phyloP scores from a whole-genome alignment of 2,797 vertebrate genomes.

The Orientallactaga sibirica region DNA sequence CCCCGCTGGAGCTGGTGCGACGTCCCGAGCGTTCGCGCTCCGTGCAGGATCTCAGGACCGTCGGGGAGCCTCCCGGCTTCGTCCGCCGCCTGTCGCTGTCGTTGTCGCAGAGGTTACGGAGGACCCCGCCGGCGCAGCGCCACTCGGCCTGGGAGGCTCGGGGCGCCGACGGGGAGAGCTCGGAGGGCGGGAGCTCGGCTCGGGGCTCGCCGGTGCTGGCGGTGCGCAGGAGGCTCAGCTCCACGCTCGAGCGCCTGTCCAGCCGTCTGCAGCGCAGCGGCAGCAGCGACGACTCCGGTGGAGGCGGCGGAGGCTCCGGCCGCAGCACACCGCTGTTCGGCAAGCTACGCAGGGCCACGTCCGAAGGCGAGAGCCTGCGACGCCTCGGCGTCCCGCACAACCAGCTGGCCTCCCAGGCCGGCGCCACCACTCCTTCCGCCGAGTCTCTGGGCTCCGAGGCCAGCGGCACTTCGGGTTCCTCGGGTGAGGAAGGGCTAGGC shows the following conservation, averaged over 20 bases:
- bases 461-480: constrained; percentile 91
- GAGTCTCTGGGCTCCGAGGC: constrained; percentile 96
- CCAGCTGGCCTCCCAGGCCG: constrained; percentile 90
- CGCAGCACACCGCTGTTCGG: constrained; percentile 93
- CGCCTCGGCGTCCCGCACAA: constrained; percentile 91
- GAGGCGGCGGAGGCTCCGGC: constrained; percentile 86
- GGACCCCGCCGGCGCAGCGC: constrained; percentile 92
- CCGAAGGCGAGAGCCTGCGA: constrained; percentile 93
- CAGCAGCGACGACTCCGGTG: constrained; percentile 84
- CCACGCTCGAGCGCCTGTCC: constrained; percentile 94
- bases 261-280: constrained; percentile 93
- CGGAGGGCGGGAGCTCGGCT: constrained; percentile 84
- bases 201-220: constrained; percentile 93
- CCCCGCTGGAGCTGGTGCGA: constrained; percentile 93
- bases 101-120: constrained; percentile 93
- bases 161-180: constrained; percentile 88
- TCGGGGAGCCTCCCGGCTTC: constrained; percentile 92
- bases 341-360: constrained; percentile 93
- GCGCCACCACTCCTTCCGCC: constrained; percentile 90
- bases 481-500: constrained; percentile 36
- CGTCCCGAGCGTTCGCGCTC: constrained; percentile 95
- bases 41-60: constrained; percentile 95
- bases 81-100: constrained; percentile 92
- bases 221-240: constrained; percentile 95
- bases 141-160: constrained; percentile 88